Conservation (phyloP, 2,113 vertebrate species). For the Formicarius rufipectus region DNA sequence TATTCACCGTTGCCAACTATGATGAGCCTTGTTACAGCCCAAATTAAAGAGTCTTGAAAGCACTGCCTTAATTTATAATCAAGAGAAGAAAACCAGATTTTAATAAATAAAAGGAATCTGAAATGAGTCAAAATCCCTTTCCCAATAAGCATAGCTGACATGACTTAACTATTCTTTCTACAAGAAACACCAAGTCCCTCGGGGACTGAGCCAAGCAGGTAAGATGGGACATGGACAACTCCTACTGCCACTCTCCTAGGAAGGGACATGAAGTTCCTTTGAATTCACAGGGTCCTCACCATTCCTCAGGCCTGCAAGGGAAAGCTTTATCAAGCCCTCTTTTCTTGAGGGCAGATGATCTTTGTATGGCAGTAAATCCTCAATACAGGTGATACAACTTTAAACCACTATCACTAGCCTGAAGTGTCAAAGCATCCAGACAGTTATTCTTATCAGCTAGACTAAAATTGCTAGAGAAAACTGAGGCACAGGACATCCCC, state of each 20-base stretch:
- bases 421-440: not conserved
- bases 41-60: constrained; percentile 20
- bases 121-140: not conserved
- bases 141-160: not conserved
- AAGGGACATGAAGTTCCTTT: not conserved
- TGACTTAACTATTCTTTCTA: not conserved
- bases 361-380: not conserved
- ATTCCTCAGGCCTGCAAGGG: not conserved
- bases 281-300: not conserved
- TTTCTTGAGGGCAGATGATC: not conserved
- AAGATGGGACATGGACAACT: not conserved
- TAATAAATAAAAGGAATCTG: not conserved
- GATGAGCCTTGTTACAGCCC: not conserved
- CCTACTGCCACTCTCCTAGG: not conserved
- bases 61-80: not conserved
- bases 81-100: not conserved
- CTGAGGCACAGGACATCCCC: not conserved
- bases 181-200: not conserved
- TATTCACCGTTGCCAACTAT: not conserved
- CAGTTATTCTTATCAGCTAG: not conserved
- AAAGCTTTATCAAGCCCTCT: not conserved
- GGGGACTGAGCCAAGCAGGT: not conserved
- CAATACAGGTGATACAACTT: not conserved
- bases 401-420: not conserved
- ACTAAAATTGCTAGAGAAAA: not conserved